Base-by-base conservation (phyloP, 2,888 invertebrate genomes). In the Kryphioiulus occultus region DNA sequence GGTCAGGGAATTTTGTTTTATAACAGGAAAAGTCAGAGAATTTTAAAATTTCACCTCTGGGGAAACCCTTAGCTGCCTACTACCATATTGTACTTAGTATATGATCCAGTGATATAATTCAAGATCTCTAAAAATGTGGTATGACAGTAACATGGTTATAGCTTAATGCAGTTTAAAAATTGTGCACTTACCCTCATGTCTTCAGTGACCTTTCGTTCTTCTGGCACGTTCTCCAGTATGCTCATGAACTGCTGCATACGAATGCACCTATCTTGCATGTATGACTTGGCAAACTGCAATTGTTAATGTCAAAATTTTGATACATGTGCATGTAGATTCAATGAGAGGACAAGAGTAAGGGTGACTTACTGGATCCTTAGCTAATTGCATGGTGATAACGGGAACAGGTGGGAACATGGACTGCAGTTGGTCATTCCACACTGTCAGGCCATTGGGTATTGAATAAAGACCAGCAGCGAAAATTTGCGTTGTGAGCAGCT, bases 381-480 rank as follows among this genome's bases (percentile, higher is more conserved):
- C 47, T 42, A 47, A 19, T 26, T 42, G 85, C 9, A 89, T 89
- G 30, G 89, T 90, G 88, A 89, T 88, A 1, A 89, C 53, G 9
- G 91, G 91, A 32, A 91, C 90, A 1, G 92, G 92, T 87, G 92
- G 92, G 92, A 92, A 92, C 0, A 88, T 78, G 26, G 32, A 88
- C 0, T 89, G 88, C 17, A 91, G 87, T 5, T 89, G 59, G 0
- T 93, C 91, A 90, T 94, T 94, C 95, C 95, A 95, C 90, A 94
- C 92, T 91, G 95, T 95, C 5, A 93, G 91, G 85, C 93, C 93
- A 0, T 92, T 91, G 0, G 95, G 95, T 3, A 59, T 3, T 1
- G 95, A 95, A 91, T 94, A 96, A 86, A 97, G 92, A 0, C 96
- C 97, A 87, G 97, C 96, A 89, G 97, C 93, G 91, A 96, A 95